phyloP scores from a whole-genome alignment of 2,797 vertebrate species.

The Triplophysa bombifrons region DNA sequence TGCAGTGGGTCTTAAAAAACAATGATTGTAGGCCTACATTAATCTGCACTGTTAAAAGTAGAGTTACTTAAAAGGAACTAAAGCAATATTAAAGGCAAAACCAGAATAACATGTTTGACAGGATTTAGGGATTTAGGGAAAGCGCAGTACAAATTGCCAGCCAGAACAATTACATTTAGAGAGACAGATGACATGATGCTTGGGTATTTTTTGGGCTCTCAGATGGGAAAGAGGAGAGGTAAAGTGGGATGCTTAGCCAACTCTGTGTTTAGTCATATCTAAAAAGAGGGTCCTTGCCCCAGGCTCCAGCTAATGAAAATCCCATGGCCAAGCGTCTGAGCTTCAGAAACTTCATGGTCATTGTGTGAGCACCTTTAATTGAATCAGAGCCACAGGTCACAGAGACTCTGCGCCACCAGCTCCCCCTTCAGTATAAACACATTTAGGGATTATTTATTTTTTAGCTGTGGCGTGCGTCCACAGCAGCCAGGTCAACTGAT shows the following conservation, averaged over 20 bases:
- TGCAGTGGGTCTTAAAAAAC: neutral
- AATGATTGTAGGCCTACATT: neutral
- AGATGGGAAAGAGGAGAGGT: slow-evolving; percentile 46
- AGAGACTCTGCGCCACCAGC: slow-evolving; percentile 50
- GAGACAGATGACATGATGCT: slow-evolving; percentile 38
- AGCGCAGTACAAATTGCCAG: slow-evolving; percentile 8
- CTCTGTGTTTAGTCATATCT: slow-evolving; percentile 54
- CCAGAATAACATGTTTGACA: slow-evolving; percentile 30
- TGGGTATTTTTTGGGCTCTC: slow-evolving; percentile 37
- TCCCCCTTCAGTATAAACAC: slow-evolving; percentile 62
- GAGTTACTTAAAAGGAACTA: neutral
- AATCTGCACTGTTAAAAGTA: neutral
- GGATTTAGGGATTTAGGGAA: slow-evolving; percentile 13
- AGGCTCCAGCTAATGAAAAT: slow-evolving; percentile 67
- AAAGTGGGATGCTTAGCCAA: slow-evolving; percentile 52
- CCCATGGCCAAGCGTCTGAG: slow-evolving; percentile 62
- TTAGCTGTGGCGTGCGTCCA: slow-evolving; percentile 67
- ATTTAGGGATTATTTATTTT: slow-evolving; percentile 72
- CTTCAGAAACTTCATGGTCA: slow-evolving; percentile 58
- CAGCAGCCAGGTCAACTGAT: slow-evolving; percentile 58
- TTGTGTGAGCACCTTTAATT: slow-evolving; percentile 65
- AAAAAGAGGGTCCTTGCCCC: slow-evolving; percentile 59
- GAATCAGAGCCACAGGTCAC: slow-evolving; percentile 63
- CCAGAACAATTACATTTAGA: slow-evolving; percentile 19
- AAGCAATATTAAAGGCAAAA: slow-evolving; percentile 6